These are phyloP conservation scores for Drosophila albomicans DNA, from an alignment of 1,140 invertebrate genomes.

Conservation along the genomic window DNA sequence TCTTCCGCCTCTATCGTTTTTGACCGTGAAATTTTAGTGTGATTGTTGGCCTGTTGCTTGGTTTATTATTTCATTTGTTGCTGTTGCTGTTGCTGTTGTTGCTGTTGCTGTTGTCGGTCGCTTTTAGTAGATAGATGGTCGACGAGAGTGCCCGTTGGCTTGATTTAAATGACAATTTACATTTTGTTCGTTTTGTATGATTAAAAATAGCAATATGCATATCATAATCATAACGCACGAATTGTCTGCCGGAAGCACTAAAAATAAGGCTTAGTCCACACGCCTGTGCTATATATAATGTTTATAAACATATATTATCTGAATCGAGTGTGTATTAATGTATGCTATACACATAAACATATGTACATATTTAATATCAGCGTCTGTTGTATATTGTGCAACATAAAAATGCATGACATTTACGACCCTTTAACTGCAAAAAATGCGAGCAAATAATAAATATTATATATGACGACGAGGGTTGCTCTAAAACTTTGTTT, in stretches of 20 bases:
- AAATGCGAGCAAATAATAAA: conserved; percentile 4
- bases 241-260: conserved; percentile 62
- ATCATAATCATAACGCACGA: conserved; percentile 61
- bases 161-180: conserved; percentile 77
- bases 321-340: not conserved
- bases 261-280: conserved; percentile 48
- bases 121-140: conserved; percentile 25
- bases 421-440: conserved; percentile 50
- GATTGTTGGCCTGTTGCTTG: conserved; percentile 44
- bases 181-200: conserved; percentile 55
- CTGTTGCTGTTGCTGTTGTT: conserved; percentile 19
- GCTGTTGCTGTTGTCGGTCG: conserved; percentile 31
- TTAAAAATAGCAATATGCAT: conserved; percentile 73
- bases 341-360: not conserved
- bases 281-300: conserved; percentile 13
- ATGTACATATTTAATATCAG: conserved; percentile 16
- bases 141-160: conserved; percentile 26
- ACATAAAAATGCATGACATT: conserved; percentile 49
- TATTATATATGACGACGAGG: conserved; percentile 18
- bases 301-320: not conserved
- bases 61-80: conserved; percentile 34
- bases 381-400: conserved; percentile 33
- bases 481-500: conserved; percentile 4
- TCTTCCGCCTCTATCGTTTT: conserved; percentile 74
- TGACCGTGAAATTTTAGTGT: conserved; percentile 72